These are phyloP conservation scores for Hybognathus amarus DNA, from an alignment of 2,797 vertebrate genomes.

Conservation along the genomic window DNA sequence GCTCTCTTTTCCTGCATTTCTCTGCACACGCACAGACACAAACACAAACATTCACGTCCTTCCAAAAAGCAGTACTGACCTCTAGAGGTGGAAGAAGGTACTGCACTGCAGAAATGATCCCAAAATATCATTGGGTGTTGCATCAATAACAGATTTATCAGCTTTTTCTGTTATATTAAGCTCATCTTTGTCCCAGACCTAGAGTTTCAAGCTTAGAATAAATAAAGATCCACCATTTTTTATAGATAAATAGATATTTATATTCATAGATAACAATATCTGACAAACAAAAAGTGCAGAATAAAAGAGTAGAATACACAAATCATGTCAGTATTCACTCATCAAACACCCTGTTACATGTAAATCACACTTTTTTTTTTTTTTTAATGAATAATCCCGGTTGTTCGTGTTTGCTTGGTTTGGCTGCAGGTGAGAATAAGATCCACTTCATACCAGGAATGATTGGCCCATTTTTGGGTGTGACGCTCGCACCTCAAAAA, in stretches of 20 bases:
- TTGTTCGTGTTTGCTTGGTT: slow-evolving; percentile 6
- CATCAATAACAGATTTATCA: not conserved
- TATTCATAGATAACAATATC: not conserved
- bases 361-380: too few relatives aligned
- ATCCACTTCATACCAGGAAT: slow-evolving; percentile 99
- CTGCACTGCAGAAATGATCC: not conserved
- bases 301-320: not conserved
- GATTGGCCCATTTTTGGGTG: slow-evolving; percentile 97
- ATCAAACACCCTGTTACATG: not conserved
- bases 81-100: slow-evolving; percentile 47
- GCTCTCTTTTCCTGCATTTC: not conserved
- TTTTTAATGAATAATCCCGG: not conserved
- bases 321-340: not conserved
- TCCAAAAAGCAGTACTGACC: slow-evolving; percentile 49
- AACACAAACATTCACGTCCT: not conserved
- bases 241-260: not conserved
- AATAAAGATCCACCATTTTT: not conserved
- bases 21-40: slow-evolving; percentile 12
- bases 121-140: not conserved
- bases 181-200: not conserved
- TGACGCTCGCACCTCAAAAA: slow-evolving; percentile 95
- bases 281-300: not conserved
- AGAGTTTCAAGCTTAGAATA: not conserved
- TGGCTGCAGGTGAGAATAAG: slow-evolving; percentile 91
- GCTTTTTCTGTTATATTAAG: not conserved